Percentiles rank a stretch among this genome's conserved stretches.
These are phyloP conservation scores for Drosophila greeni DNA, from an alignment of 2,888 invertebrate genomes.

Conservation along the genomic window DNA sequence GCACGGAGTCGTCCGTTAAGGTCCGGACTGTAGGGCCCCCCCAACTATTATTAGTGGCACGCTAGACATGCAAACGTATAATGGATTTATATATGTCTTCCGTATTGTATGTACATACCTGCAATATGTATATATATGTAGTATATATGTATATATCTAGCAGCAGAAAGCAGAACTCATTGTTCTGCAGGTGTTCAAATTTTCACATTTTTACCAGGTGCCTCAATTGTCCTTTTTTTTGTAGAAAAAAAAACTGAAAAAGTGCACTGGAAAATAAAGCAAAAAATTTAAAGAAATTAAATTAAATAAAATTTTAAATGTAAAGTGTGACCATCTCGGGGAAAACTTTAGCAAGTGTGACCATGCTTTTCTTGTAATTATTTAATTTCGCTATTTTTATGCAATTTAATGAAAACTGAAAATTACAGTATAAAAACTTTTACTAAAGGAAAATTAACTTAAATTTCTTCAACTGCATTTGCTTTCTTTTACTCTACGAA, in stretches of 20 bases:
- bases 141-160: background rate
- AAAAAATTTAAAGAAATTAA: background rate
- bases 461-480: slow-evolving; percentile 8
- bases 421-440: background rate
- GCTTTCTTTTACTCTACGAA: background rate
- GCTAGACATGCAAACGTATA: slow-evolving; percentile 63
- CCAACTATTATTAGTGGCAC: slow-evolving; percentile 69
- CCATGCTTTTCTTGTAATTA: background rate
- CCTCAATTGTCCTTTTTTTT: slow-evolving; percentile 37
- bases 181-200: slow-evolving; percentile 59
- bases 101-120: slow-evolving; percentile 2
- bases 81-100: slow-evolving; percentile 26
- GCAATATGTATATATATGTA: slow-evolving; percentile 1
- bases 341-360: background rate
- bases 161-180: slow-evolving; percentile 7
- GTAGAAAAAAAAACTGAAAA: slow-evolving; percentile 2
- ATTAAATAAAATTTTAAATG: background rate
- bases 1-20: slow-evolving; percentile 29
- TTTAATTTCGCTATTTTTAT: background rate
- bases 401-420: background rate
- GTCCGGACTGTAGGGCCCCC: slow-evolving; percentile 11
- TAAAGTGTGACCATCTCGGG: background rate
- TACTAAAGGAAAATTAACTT: background rate
- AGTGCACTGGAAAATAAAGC: slow-evolving; percentile 8
- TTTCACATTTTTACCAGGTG: slow-evolving; percentile 51